Percentiles rank a stretch among this genome's conserved stretches.
Evolutionary conservation across 2,888 invertebrate genomes (phyloP).

Genomic region (Chironomus riparius): DNA sequence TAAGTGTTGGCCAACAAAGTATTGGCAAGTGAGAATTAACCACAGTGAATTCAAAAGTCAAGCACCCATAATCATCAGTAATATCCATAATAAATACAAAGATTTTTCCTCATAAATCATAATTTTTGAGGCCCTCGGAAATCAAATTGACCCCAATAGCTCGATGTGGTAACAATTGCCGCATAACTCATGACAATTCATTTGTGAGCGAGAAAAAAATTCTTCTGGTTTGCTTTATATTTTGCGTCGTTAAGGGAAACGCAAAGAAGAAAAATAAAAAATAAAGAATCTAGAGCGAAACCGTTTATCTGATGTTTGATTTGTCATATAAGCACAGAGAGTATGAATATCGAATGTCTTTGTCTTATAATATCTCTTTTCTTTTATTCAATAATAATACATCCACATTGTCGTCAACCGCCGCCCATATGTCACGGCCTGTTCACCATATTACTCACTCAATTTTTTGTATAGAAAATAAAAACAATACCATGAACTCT

Average conservation of each 20-base stretch:
- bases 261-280: too few relatives aligned
- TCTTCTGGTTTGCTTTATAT: background rate
- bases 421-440: constrained; percentile 22
- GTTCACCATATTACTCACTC: background rate
- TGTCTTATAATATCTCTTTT: background rate
- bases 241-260: background rate
- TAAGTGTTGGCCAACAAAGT: too few relatives aligned
- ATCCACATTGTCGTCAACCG: background rate
- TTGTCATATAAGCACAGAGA: background rate
- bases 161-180: too few relatives aligned
- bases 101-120: too few relatives aligned
- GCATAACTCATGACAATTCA: too few relatives aligned
- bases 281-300: background rate
- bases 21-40: too few relatives aligned
- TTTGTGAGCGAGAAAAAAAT: too few relatives aligned
- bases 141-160: too few relatives aligned
- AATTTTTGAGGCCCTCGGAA: too few relatives aligned
- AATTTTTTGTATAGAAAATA: background rate
- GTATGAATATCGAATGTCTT: background rate
- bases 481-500: constrained; percentile 24
- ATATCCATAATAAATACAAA: too few relatives aligned
- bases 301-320: background rate
- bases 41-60: too few relatives aligned
- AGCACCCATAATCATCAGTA: too few relatives aligned
- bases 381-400: background rate